Percentiles rank a stretch among this genome's conserved stretches.
Conservation (phyloP, 2,113 vertebrate genomes). For the Clarias magur region DNA sequence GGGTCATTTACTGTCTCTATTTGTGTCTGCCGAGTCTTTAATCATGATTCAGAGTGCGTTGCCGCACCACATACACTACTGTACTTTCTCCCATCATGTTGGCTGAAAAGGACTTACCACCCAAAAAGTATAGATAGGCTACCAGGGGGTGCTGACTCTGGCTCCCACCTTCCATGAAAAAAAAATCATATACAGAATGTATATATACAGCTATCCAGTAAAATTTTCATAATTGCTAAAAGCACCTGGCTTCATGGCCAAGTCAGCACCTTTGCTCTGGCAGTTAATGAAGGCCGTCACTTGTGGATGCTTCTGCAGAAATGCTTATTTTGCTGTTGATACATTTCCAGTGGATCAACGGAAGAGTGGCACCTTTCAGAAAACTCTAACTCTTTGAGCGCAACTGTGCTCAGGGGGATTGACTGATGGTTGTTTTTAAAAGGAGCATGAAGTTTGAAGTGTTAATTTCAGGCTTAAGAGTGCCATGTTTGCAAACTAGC, state of each 20-base stretch:
- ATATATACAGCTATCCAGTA: conserved; percentile 45
- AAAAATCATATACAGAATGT: neutral
- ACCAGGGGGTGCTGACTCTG: conserved; percentile 27
- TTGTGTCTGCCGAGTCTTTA: conserved; percentile 65
- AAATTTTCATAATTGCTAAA: conserved; percentile 71
- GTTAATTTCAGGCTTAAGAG: conserved; percentile 54
- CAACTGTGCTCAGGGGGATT: conserved; percentile 51
- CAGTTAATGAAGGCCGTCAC: conserved; percentile 65
- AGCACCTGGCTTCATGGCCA: conserved; percentile 66
- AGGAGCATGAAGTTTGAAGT: conserved; percentile 50
- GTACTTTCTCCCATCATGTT: conserved; percentile 7
- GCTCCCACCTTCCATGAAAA: conserved; percentile 51
- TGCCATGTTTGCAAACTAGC: conserved; percentile 23
- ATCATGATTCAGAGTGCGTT: conserved; percentile 59
- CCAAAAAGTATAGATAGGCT: conserved; percentile 52
- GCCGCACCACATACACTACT: conserved; percentile 10
- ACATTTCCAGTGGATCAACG: conserved; percentile 44
- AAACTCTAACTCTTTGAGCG: conserved; percentile 64
- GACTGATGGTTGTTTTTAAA: conserved; percentile 56
- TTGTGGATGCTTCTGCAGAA: conserved; percentile 62
- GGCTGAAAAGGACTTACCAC: conserved; percentile 32
- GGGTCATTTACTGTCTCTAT: conserved; percentile 64
- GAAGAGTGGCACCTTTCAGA: conserved; percentile 57
- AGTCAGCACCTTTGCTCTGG: conserved; percentile 69
- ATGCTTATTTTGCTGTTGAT: conserved; percentile 56